Conservation (phyloP, 2,113 vertebrate species). For the Oncorhynchus kisutch region DNA sequence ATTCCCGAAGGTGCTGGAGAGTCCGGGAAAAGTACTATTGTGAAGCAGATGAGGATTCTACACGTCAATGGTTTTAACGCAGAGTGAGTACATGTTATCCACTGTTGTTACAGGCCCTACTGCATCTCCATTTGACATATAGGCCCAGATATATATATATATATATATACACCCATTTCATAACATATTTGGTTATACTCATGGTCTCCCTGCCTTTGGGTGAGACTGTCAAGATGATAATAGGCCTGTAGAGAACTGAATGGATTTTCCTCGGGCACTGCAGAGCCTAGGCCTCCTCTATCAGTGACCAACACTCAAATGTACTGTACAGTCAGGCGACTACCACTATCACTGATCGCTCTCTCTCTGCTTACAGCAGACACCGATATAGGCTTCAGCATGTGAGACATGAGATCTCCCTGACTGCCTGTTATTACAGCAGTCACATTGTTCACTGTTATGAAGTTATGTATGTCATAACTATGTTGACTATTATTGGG, state of each 20-base stretch:
- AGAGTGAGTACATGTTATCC: slow-evolving; percentile 83
- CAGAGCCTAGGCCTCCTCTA: slow-evolving; percentile 83
- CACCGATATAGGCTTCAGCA: background rate
- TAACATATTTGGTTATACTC: slow-evolving; percentile 19
- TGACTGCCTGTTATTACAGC: background rate
- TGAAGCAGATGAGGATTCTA: slow-evolving; percentile 98
- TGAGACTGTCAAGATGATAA: slow-evolving; percentile 27
- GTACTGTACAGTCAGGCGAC: background rate
- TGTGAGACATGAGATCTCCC: background rate
- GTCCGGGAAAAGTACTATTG: slow-evolving; percentile 99
- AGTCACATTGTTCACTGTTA: background rate
- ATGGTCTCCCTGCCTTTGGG: slow-evolving; percentile 11
- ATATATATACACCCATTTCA: background rate
- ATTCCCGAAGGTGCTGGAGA: slow-evolving; percentile 91
- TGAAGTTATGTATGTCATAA: background rate
- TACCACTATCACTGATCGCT: background rate
- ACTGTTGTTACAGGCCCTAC: slow-evolving; percentile 3
- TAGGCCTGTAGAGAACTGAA: slow-evolving; percentile 28
- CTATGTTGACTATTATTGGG: background rate
- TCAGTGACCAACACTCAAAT: background rate
- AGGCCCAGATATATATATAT: background rate
- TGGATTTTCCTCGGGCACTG: slow-evolving; percentile 73
- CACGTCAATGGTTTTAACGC: slow-evolving; percentile 99
- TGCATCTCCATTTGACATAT: too few relatives aligned
- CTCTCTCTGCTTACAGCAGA: background rate